These are phyloP conservation scores for Aegithalos caudatus DNA, from an alignment of 2,113 vertebrate species.

Conservation along the genomic window DNA sequence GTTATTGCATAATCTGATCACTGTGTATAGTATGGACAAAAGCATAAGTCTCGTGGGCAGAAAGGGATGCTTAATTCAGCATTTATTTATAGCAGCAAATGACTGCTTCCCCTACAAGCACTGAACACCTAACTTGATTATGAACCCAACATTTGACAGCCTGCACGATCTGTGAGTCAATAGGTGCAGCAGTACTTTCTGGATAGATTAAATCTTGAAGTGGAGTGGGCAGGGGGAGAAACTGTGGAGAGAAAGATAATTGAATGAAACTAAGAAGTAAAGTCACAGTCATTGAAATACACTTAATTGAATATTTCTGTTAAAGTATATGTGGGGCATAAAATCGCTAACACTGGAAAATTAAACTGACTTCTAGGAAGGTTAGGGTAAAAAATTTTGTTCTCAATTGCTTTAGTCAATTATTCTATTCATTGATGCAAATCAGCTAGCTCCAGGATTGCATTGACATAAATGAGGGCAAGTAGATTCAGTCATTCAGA, in stretches of 20 bases:
- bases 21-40: neutral
- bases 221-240: accelerated
- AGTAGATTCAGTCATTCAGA: neutral
- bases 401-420: neutral
- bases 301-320: neutral
- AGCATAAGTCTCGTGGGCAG: neutral
- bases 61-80: neutral
- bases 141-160: neutral
- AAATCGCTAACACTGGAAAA: conserved; percentile 10
- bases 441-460: neutral
- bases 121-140: neutral
- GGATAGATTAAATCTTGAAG: neutral
- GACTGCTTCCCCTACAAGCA: neutral
- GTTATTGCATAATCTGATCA: neutral
- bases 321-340: neutral
- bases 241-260: neutral
- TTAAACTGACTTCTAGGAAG: neutral
- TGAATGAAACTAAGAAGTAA: neutral
- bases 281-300: neutral
- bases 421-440: conserved; percentile 26
- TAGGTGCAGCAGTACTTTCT: neutral
- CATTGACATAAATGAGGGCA: neutral
- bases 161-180: neutral
- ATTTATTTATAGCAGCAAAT: neutral
- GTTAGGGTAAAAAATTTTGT: neutral